Conservation (phyloP, 1,140 invertebrate species). For the Alviniconcha marisindica region DNA sequence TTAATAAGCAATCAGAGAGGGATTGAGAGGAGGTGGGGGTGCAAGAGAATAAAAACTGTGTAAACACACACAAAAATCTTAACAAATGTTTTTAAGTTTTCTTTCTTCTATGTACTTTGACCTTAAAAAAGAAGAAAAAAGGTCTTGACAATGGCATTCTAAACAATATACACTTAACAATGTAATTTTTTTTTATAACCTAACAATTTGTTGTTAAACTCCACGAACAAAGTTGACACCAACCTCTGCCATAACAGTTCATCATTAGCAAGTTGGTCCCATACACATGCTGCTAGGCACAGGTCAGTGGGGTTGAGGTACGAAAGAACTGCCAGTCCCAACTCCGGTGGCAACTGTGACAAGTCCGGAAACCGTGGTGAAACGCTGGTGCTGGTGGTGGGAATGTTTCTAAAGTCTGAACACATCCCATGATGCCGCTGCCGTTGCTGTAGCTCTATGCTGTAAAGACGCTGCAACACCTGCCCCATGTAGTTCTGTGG, state of each 20-base stretch:
- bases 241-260: conserved; percentile 78
- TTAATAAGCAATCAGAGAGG: too few species aligned
- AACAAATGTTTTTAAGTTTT: too few species aligned
- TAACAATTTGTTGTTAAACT: too few species aligned
- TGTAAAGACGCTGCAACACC: conserved; percentile 48
- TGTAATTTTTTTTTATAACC: too few species aligned
- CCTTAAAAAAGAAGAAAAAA: too few species aligned
- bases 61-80: too few species aligned
- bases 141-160: too few species aligned
- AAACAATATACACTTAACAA: too few species aligned
- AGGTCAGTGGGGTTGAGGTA: conserved; percentile 79
- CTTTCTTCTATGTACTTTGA: too few species aligned
- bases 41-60: too few species aligned
- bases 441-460: conserved; percentile 40
- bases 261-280: conserved; percentile 78
- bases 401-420: neutral
- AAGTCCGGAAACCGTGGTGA: conserved; percentile 76
- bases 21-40: too few species aligned
- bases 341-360: conserved; percentile 76
- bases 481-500: conserved; percentile 53
- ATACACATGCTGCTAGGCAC: conserved; percentile 79
- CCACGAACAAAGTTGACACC: too few species aligned
- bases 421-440: conserved; percentile 9
- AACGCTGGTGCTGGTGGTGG: neutral
- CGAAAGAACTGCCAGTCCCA: conserved; percentile 77